phyloP scores from a whole-genome alignment of 2,797 vertebrate species.

The Heliangelus exortis region DNA sequence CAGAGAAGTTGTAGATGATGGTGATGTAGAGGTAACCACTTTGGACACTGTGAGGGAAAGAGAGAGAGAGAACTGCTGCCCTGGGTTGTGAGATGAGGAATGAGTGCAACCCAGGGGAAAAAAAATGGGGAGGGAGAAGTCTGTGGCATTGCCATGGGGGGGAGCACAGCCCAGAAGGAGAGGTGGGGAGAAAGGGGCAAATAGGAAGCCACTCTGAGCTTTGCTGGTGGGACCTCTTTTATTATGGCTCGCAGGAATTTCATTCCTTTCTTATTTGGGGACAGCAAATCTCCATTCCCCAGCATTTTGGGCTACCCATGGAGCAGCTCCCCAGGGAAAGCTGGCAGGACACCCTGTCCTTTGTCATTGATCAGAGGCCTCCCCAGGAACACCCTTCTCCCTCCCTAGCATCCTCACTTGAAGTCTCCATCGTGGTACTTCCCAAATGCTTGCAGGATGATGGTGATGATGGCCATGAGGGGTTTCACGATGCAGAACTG shows the following conservation, averaged over 20 bases:
- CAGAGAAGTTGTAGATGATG: conserved; percentile 94
- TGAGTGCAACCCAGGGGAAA: background rate
- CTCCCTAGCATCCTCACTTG: conserved; percentile 83
- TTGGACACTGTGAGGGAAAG: conserved; percentile 79
- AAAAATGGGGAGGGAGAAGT: background rate
- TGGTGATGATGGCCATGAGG: conserved; percentile 92
- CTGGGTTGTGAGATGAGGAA: background rate
- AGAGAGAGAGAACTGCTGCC: background rate
- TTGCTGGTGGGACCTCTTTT: background rate
- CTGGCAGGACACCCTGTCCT: background rate
- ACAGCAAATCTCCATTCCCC: accelerated
- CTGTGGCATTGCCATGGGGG: accelerated
- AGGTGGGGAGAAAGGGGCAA: background rate
- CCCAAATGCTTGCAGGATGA: conserved; percentile 92
- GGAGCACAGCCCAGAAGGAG: background rate
- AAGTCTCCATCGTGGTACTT: conserved; percentile 98
- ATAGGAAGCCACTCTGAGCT: background rate
- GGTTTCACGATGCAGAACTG: conserved; percentile 99
- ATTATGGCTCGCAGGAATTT: background rate
- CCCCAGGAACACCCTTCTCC: background rate
- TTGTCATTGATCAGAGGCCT: background rate
- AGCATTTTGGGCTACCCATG: accelerated
- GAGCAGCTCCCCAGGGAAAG: background rate
- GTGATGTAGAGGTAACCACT: conserved; percentile 95
- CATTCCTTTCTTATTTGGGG: background rate